These are phyloP conservation scores for Tubiluchus corallicola DNA, from an alignment of 2,888 invertebrate genomes.

Conservation along the genomic window DNA sequence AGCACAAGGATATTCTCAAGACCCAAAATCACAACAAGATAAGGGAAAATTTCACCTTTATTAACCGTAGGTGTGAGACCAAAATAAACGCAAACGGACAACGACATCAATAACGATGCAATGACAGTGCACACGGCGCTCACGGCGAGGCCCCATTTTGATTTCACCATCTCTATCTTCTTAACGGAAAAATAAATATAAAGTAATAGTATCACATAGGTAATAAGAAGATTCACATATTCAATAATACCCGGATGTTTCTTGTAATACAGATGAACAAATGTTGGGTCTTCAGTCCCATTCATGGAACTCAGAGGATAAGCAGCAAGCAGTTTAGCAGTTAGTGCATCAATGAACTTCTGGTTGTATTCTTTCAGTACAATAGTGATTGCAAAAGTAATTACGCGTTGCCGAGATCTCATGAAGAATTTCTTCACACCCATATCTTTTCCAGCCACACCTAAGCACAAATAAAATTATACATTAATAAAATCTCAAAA, in stretches of 20 bases:
- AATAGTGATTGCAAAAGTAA: too few species aligned
- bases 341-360: too few species aligned
- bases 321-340: too few species aligned
- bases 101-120: conserved; percentile 71
- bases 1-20: conserved; percentile 44
- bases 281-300: conserved; percentile 5
- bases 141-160: conserved; percentile 64
- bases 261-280: conserved; percentile 11
- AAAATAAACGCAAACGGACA: conserved; percentile 22
- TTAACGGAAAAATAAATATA: conserved; percentile 89
- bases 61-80: conserved; percentile 24
- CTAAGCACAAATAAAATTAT: too few species aligned
- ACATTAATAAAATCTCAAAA: too few species aligned
- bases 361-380: too few species aligned
- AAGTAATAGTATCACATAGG: conserved; percentile 65
- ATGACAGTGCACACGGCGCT: conserved; percentile 64
- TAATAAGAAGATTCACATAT: conserved; percentile 53
- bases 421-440: too few species aligned
- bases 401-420: too few species aligned
- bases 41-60: conserved; percentile 67
- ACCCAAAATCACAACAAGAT: conserved; percentile 80
- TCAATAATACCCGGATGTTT: conserved; percentile 24
- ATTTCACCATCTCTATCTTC: conserved; percentile 67
- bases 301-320: too few species aligned
- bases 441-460: too few species aligned